A percentile compares a stretch with the other conserved stretches of the same genome.
phyloP scores from a whole-genome alignment of 1,140 invertebrate genomes.

The Drosophila nasuta region DNA sequence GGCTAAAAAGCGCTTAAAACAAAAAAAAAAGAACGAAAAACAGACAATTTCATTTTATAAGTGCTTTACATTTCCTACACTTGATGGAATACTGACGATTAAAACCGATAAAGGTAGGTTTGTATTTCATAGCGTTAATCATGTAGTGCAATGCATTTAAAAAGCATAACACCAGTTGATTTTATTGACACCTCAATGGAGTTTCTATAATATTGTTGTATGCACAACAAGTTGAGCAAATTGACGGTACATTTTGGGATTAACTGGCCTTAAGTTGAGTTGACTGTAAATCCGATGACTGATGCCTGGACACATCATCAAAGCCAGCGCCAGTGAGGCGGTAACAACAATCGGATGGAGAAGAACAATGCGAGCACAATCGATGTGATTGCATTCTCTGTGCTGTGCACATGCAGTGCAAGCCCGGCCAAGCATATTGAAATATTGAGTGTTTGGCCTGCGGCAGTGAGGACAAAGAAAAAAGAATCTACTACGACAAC shows the following conservation, averaged over 20 bases:
- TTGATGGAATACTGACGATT: too few relatives aligned
- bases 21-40: too few relatives aligned
- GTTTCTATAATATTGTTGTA: not conserved
- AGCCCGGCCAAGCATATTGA: slow-evolving; percentile 46
- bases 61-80: too few relatives aligned
- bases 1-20: too few relatives aligned
- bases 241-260: not conserved
- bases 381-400: slow-evolving; percentile 30
- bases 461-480: slow-evolving; percentile 27
- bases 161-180: not conserved
- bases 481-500: slow-evolving; percentile 5
- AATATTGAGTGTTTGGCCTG: slow-evolving; percentile 67
- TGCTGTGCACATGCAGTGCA: slow-evolving; percentile 18
- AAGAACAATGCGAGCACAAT: slow-evolving; percentile 38
- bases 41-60: too few relatives aligned
- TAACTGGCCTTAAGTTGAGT: not conserved
- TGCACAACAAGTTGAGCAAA: not conserved
- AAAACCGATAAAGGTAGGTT: too few relatives aligned
- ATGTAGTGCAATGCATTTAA: too few relatives aligned
- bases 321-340: slow-evolving; percentile 4
- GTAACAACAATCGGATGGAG: slow-evolving; percentile 4
- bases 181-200: not conserved
- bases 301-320: not conserved
- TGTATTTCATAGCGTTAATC: too few relatives aligned
- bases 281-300: not conserved